phyloP scores from a whole-genome alignment of 2,113 vertebrate genomes.

The Heterotis niloticus region DNA sequence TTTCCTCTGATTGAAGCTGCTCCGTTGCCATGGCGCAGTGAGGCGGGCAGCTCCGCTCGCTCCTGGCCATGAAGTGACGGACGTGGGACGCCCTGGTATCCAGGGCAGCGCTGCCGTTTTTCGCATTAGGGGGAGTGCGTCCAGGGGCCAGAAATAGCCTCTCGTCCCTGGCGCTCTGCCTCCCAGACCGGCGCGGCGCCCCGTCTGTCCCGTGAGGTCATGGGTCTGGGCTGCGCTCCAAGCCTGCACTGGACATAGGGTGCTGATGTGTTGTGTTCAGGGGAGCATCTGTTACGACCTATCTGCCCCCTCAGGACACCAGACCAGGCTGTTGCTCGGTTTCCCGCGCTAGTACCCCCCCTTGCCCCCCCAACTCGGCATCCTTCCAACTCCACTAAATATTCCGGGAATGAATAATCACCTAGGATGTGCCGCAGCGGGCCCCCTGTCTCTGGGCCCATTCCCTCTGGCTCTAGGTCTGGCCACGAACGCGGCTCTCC shows the following conservation, averaged over 20 bases:
- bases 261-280: not conserved
- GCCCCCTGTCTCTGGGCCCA: not conserved
- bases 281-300: not conserved
- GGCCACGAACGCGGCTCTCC: not conserved
- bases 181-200: not conserved
- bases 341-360: not conserved
- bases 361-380: no score
- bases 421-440: not conserved
- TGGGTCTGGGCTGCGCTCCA: not conserved
- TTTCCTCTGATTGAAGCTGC: conserved; percentile 67
- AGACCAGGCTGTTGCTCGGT: not conserved
- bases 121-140: conserved; percentile 54
- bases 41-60: not conserved
- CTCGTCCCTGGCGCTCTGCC: conserved; percentile 30
- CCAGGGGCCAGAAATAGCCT: conserved; percentile 62
- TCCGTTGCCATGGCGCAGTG: conserved; percentile 67
- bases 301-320: not conserved
- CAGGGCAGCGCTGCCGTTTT: conserved; percentile 63
- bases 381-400: conserved; percentile 1
- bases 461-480: not conserved
- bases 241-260: not conserved
- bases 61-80: not conserved
- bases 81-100: conserved; percentile 47
- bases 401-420: conserved; percentile 19
- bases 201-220: conserved; percentile 9